These are phyloP conservation scores for Synanthedon tipuliformis DNA, from an alignment of 2,888 invertebrate genomes.

Conservation along the genomic window DNA sequence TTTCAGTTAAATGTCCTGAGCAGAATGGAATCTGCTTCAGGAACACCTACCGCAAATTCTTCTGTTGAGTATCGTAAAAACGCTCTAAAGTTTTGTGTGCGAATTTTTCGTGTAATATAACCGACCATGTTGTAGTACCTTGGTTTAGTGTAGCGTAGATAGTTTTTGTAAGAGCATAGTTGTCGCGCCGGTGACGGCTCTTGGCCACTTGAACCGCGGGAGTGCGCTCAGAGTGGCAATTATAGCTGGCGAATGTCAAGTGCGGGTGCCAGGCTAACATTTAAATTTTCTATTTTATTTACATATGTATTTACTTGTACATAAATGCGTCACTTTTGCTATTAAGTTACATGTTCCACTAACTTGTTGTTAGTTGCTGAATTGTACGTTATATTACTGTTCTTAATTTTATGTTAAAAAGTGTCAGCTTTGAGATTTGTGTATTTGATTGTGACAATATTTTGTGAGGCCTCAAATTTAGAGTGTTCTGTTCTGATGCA, in stretches of 20 bases:
- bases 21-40: too few species aligned
- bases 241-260: conserved; percentile 69
- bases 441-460: too few species aligned
- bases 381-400: too few species aligned
- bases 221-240: conserved; percentile 58
- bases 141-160: conserved; percentile 12
- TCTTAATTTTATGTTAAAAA: too few species aligned
- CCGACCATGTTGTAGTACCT: neutral
- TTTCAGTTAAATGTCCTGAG: too few species aligned
- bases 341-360: too few species aligned
- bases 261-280: conserved; percentile 27
- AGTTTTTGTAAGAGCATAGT: conserved; percentile 41
- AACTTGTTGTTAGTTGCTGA: too few species aligned
- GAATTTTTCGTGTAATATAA: neutral
- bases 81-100: neutral
- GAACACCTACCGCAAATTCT: neutral
- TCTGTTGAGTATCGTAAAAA: neutral
- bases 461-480: too few species aligned
- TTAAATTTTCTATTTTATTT: conserved; percentile 50
- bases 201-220: conserved; percentile 46
- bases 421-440: too few species aligned
- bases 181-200: conserved; percentile 30
- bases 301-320: conserved; percentile 17
- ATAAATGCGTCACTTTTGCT: too few species aligned
- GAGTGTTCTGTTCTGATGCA: too few species aligned